Evolutionary conservation across 2,113 vertebrate species (phyloP).

Genomic region (Brachypteracias leptosomus): DNA sequence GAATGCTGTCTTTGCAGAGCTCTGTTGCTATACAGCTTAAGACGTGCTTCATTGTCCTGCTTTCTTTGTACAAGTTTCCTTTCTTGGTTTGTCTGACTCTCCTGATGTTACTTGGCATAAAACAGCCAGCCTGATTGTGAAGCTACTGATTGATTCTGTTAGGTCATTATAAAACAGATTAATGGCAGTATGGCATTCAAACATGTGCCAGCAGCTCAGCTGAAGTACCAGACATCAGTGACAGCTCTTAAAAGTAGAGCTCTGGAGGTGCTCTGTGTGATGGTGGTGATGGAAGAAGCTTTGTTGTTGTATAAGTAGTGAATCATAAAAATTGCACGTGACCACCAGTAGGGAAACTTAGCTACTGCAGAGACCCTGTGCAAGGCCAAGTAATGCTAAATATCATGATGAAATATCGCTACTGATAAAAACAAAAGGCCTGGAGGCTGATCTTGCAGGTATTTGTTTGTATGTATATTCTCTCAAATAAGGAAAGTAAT

Average conservation of each 20-base stretch:
- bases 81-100: not conserved
- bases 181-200: not conserved
- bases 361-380: not conserved
- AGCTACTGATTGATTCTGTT: rapidly evolving
- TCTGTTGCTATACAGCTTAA: not conserved
- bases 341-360: not conserved
- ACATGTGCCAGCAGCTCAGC: not conserved
- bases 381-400: not conserved
- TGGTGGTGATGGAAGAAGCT: not conserved
- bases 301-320: not conserved
- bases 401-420: not conserved
- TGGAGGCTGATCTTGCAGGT: not conserved
- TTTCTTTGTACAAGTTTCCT: not conserved
- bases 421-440: not conserved
- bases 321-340: not conserved
- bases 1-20: not conserved
- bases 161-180: not conserved
- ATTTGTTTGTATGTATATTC: not conserved
- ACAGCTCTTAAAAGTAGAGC: not conserved
- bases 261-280: not conserved
- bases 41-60: not conserved
- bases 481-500: not conserved
- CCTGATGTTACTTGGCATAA: not conserved
- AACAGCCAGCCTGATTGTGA: not conserved
- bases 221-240: not conserved